phyloP scores from a whole-genome alignment of 2,888 invertebrate species.

The Clunio marinus region DNA sequence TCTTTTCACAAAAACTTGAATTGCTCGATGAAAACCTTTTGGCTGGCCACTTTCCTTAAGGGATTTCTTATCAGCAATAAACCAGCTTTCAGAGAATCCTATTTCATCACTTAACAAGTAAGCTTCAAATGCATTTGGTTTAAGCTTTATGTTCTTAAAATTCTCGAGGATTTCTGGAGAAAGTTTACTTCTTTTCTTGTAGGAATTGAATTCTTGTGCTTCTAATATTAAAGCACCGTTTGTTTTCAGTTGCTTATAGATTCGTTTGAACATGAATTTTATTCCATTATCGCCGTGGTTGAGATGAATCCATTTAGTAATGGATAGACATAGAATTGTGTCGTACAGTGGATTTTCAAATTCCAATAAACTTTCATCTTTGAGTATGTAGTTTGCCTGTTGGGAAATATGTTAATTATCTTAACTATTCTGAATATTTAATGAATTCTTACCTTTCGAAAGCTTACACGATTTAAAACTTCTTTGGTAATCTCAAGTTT shows the following conservation, averaged over 20 bases:
- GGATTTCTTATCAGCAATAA: constrained; percentile 49
- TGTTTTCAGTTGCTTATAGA: constrained; percentile 68
- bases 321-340: constrained; percentile 74
- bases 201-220: constrained; percentile 77
- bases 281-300: constrained; percentile 84
- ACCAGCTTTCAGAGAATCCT: constrained; percentile 59
- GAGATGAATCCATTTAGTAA: constrained; percentile 88
- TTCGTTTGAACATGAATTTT: constrained; percentile 73
- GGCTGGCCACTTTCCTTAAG: constrained; percentile 60
- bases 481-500: background rate
- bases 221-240: constrained; percentile 78
- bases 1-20: constrained; percentile 51
- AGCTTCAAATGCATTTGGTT: constrained; percentile 64
- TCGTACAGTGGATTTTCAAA: constrained; percentile 75
- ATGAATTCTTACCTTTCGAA: constrained; percentile 10
- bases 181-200: constrained; percentile 65
- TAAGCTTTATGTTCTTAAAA: constrained; percentile 58
- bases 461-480: background rate
- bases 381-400: constrained; percentile 78
- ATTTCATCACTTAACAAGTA: constrained; percentile 63
- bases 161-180: constrained; percentile 53
- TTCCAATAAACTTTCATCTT: constrained; percentile 66
- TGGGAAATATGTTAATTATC: constrained; percentile 53
- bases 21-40: constrained; percentile 62
- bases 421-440: background rate